These are phyloP conservation scores for Etheostoma nigrum DNA, from an alignment of 2,797 vertebrate species.

Conservation along the genomic window DNA sequence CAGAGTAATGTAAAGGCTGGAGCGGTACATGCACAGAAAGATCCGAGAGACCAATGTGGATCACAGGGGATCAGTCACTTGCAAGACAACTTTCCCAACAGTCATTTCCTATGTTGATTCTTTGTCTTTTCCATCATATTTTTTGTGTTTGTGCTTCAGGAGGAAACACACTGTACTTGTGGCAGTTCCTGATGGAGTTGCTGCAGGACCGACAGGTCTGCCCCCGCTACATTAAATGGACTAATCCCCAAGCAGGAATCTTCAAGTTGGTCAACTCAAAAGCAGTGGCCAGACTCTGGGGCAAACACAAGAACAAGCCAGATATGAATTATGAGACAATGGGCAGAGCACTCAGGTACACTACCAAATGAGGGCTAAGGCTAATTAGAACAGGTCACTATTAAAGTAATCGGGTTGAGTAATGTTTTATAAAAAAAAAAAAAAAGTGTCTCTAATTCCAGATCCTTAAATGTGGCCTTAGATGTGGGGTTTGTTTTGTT, in stretches of 20 bases:
- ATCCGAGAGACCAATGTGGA: not conserved
- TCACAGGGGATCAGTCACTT: conserved; percentile 17
- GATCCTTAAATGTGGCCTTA: too few relatives aligned
- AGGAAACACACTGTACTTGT: conserved; percentile 97
- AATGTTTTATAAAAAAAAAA: too few relatives aligned
- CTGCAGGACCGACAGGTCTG: conserved; percentile 95
- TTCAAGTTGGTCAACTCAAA: conserved; percentile 98
- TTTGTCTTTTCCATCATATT: conserved; percentile 7
- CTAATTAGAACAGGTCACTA: not conserved
- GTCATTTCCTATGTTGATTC: conserved; percentile 3
- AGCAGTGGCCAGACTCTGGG: conserved; percentile 95
- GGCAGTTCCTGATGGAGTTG: conserved; percentile 97
- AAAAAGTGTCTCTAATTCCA: too few relatives aligned
- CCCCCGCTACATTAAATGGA: conserved; percentile 98
- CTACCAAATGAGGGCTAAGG: not conserved
- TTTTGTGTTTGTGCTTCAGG: conserved; percentile 64
- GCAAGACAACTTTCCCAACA: not conserved
- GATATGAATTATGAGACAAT: conserved; percentile 99
- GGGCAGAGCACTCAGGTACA: conserved; percentile 96
- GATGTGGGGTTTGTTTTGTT: conserved; percentile 1
- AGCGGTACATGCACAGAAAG: not conserved
- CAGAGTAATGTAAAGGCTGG: not conserved
- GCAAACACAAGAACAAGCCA: conserved; percentile 98
- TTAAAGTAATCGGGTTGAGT: too few relatives aligned
- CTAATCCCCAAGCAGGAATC: conserved; percentile 93